Evolutionary conservation across 1,140 invertebrate genomes (phyloP).

Genomic region (Drosophila pectinifera): DNA sequence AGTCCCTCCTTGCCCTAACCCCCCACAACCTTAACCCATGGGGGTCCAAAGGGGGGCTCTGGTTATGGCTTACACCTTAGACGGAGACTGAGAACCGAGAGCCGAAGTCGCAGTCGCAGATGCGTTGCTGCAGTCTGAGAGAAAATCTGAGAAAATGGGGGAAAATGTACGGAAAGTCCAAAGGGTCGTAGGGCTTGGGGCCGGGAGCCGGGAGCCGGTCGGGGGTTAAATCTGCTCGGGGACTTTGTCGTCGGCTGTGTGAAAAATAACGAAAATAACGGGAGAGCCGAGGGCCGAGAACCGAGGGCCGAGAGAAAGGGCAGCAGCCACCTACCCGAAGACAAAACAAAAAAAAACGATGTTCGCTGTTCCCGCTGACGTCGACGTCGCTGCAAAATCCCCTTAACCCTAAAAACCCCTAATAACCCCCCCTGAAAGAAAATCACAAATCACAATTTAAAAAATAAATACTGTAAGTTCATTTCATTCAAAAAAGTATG

Average conservation of each 20-base stretch:
- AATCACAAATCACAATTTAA: not conserved
- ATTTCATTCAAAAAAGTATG: not conserved
- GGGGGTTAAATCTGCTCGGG: slow-evolving; percentile 24
- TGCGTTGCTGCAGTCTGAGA: slow-evolving; percentile 46
- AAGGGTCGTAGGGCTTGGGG: not conserved
- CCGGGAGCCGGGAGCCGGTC: not conserved
- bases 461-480: not conserved
- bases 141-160: slow-evolving; percentile 26
- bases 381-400: not conserved
- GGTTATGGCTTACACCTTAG: slow-evolving; percentile 33
- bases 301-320: slow-evolving; percentile 11
- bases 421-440: not conserved
- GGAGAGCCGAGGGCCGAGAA: slow-evolving; percentile 20
- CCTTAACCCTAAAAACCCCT: not conserved
- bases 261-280: slow-evolving; percentile 27
- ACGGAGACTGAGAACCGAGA: slow-evolving; percentile 7
- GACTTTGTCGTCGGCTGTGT: slow-evolving; percentile 38
- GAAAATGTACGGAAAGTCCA: slow-evolving; percentile 1
- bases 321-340: slow-evolving; percentile 58
- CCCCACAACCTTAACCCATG: slow-evolving; percentile 31
- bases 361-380: slow-evolving; percentile 1
- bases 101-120: slow-evolving; percentile 42
- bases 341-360: slow-evolving; percentile 17
- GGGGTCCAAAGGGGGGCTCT: not conserved
- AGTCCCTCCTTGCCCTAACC: not conserved